phyloP scores from a whole-genome alignment of 2,113 vertebrate genomes.

The Shinisaurus crocodilurus region DNA sequence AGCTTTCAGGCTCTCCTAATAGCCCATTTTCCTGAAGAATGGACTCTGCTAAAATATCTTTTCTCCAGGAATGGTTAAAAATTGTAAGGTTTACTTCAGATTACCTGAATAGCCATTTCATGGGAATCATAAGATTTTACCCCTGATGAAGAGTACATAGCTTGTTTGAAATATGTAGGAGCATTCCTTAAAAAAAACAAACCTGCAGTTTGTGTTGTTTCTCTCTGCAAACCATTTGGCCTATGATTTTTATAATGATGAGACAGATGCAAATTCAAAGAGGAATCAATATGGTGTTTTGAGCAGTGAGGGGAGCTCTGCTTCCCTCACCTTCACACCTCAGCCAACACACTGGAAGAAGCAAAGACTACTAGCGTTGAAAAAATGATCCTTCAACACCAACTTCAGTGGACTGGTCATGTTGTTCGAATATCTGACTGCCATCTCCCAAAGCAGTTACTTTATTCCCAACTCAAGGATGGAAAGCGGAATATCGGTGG shows the following conservation, averaged over 20 bases:
- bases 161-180: not conserved
- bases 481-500: too few species aligned
- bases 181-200: not conserved
- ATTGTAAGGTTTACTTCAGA: not conserved
- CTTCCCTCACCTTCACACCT: not conserved
- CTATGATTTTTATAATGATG: too few species aligned
- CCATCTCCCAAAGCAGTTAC: too few species aligned
- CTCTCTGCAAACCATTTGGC: not conserved
- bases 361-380: too few species aligned
- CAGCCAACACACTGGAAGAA: not conserved
- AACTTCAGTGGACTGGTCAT: too few species aligned
- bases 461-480: too few species aligned
- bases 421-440: too few species aligned
- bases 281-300: not conserved
- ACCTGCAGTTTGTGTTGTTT: not conserved
- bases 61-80: not conserved
- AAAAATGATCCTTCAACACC: too few species aligned
- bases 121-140: not conserved
- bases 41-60: not conserved
- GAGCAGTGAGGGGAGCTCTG: not conserved
- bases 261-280: not conserved
- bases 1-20: not conserved
- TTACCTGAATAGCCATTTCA: not conserved
- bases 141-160: not conserved
- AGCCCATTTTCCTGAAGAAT: not conserved